A percentile compares a stretch with the other conserved stretches of the same genome.
Evolutionary conservation across 2,113 vertebrate species (phyloP).

Genomic region (Collichthys lucidus): DNA sequence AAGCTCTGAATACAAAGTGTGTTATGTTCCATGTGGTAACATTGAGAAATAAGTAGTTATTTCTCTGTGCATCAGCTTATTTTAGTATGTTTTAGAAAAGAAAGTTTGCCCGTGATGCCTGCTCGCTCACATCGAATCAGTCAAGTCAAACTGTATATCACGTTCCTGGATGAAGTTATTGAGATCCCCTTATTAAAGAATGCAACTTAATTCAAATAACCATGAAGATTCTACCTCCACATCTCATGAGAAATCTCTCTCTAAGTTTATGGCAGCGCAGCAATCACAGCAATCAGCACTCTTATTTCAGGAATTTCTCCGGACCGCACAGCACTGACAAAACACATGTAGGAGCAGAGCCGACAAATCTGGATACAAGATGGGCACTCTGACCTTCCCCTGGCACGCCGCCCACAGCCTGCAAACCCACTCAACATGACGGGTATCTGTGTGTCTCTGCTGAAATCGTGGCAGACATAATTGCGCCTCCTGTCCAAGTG

Average conservation of each 20-base stretch:
- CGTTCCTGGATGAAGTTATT: conserved; percentile 7
- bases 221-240: conserved; percentile 9
- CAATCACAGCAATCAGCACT: conserved; percentile 77
- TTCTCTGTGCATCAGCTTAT: conserved; percentile 41
- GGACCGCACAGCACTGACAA: conserved; percentile 66
- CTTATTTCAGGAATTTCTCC: conserved; percentile 73
- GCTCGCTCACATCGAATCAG: conserved; percentile 28
- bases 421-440: conserved; percentile 82
- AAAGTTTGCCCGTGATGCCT: conserved; percentile 21
- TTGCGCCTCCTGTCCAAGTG: conserved; percentile 84
- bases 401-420: conserved; percentile 82
- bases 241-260: conserved; percentile 55
- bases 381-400: conserved; percentile 85
- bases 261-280: conserved; percentile 48
- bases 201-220: conserved; percentile 41
- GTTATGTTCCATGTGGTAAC: conserved; percentile 50
- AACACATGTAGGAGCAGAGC: conserved; percentile 79
- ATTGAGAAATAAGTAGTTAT: conserved; percentile 38
- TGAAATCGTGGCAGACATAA: conserved; percentile 82
- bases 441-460: conserved; percentile 79
- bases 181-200: conserved; percentile 14
- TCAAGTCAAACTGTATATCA: neutral
- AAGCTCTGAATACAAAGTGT: conserved; percentile 71
- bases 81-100: conserved; percentile 29
- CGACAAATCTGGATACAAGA: conserved; percentile 84